Percentiles rank a stretch among this genome's conserved stretches.
These are phyloP conservation scores for Cataglyphis rosenhaueri DNA, from an alignment of 2,888 invertebrate genomes.

Conservation along the genomic window DNA sequence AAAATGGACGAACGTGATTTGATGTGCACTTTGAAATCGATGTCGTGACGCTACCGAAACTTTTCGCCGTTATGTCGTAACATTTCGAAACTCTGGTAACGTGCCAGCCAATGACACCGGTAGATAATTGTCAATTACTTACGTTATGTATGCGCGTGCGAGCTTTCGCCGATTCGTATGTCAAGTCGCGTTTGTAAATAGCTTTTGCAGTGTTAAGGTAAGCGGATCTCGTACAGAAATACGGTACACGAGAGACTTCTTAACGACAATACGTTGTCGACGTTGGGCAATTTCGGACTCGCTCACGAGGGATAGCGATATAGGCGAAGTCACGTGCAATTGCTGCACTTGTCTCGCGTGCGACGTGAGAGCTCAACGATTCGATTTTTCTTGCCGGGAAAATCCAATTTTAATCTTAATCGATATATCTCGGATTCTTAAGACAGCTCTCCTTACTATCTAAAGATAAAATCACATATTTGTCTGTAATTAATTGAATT, in stretches of 20 bases:
- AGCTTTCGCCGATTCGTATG: conserved; percentile 43
- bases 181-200: conserved; percentile 10
- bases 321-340: conserved; percentile 39
- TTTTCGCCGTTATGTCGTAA: conserved; percentile 28
- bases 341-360: conserved; percentile 39
- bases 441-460: not conserved
- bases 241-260: conserved; percentile 35
- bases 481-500: not conserved
- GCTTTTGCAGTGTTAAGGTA: conserved; percentile 3
- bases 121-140: not conserved
- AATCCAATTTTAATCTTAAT: conserved; percentile 25
- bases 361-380: not conserved
- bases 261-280: conserved; percentile 46
- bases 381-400: conserved; percentile 11
- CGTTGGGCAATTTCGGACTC: conserved; percentile 65
- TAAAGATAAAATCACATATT: not conserved
- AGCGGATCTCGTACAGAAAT: conserved; percentile 20
- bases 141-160: not conserved
- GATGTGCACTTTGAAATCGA: not conserved
- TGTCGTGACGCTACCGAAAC: conserved; percentile 5
- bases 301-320: conserved; percentile 51
- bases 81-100: conserved; percentile 45
- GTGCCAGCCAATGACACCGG: conserved; percentile 30
- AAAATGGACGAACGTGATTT: not conserved
- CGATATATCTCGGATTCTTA: not conserved